Conservation (phyloP, 2,797 vertebrate species). For the Esox masquinongy region DNA sequence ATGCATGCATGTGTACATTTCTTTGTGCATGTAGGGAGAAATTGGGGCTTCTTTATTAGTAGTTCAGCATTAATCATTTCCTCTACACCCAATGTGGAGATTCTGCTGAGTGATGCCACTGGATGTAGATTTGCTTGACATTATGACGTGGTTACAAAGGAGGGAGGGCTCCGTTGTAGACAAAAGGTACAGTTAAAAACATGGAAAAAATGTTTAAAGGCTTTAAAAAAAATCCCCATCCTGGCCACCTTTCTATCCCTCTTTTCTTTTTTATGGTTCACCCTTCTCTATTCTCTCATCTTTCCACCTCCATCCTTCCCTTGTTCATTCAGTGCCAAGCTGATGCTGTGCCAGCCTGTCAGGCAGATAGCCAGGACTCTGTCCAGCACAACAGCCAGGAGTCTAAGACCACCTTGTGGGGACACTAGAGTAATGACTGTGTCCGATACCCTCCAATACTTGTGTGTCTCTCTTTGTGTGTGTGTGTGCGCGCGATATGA, state of each 20-base stretch:
- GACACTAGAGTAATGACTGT: slow-evolving; percentile 44
- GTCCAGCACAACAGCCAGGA: slow-evolving; percentile 6
- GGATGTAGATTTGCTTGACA: neutral
- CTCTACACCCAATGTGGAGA: neutral
- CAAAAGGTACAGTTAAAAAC: neutral
- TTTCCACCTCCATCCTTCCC: neutral
- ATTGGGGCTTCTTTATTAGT: slow-evolving; percentile 53
- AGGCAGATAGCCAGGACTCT: slow-evolving; percentile 1
- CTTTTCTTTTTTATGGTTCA: neutral
- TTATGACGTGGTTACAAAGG: neutral
- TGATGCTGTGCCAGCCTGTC: neutral
- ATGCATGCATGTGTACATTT: neutral
- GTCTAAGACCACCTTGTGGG: slow-evolving; percentile 8
- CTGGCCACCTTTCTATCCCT: neutral
- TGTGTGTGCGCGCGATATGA: neutral
- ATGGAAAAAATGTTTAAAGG: neutral
- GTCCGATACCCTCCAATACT: slow-evolving; percentile 41
- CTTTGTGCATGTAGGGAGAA: slow-evolving; percentile 9
- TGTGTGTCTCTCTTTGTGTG: neutral
- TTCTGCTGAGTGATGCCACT: neutral
- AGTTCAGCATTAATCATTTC: slow-evolving; percentile 28
- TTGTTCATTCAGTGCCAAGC: neutral
- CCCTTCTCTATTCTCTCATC: neutral
- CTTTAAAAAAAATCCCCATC: too few relatives aligned
- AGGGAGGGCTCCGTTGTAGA: neutral